Percentiles rank a stretch among this genome's conserved stretches.
Evolutionary conservation across 2,797 vertebrate species (phyloP).

Genomic region (Triplophysa yarkandensis): DNA sequence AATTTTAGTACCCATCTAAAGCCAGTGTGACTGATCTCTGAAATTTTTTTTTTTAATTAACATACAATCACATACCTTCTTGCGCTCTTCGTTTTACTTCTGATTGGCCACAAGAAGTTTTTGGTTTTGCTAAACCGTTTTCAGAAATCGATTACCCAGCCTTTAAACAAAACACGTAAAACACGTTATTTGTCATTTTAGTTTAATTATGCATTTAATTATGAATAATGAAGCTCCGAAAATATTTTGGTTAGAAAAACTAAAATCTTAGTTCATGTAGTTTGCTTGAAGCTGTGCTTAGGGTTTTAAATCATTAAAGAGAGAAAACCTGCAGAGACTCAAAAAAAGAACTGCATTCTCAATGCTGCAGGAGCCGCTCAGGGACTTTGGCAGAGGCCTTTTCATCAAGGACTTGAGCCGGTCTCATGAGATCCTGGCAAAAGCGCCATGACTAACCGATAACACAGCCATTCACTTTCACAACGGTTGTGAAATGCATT

Average conservation of each 20-base stretch:
- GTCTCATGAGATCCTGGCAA: constrained; percentile 22
- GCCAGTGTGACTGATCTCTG: no score
- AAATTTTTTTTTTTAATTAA: no score
- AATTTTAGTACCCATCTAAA: no score
- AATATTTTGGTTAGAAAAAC: neutral
- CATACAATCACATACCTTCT: no score
- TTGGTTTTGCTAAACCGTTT: no score
- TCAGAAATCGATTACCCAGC: no score
- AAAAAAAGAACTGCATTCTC: neutral
- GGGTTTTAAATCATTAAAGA: constrained; percentile 48
- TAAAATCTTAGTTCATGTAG: constrained; percentile 25
- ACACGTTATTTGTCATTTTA: neutral
- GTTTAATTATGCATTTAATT: neutral
- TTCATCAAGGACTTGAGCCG: constrained; percentile 21
- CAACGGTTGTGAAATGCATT: neutral
- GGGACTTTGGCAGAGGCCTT: constrained; percentile 17
- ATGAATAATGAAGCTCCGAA: neutral
- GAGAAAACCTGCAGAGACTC: constrained; percentile 27
- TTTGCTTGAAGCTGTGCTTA: constrained; percentile 35
- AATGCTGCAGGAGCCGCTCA: neutral
- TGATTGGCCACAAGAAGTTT: no score
- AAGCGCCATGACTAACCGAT: neutral
- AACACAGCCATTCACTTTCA: neutral
- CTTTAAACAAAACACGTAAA: neutral
- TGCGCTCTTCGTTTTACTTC: no score